phyloP scores from a whole-genome alignment of 1,140 invertebrate species.

The Venustaconcha ellipsiformis region DNA sequence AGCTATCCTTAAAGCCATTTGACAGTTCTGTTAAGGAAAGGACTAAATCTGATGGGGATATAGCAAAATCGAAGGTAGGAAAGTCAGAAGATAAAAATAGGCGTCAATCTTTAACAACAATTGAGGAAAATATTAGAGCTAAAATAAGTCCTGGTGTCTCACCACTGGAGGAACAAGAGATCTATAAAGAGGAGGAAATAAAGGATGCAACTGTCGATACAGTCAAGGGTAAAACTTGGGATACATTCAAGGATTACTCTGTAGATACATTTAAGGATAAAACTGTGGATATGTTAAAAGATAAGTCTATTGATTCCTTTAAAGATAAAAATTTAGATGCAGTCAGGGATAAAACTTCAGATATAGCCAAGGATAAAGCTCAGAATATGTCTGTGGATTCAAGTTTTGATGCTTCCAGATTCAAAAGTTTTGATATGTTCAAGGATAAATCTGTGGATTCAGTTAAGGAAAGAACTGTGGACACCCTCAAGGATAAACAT shows the following conservation, averaged over 20 bases:
- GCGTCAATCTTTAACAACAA: slow-evolving; percentile 32
- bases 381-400: too few species aligned
- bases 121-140: slow-evolving; percentile 31
- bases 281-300: not conserved
- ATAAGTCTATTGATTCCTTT: not conserved
- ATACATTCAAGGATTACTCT: not conserved
- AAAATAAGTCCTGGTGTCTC: slow-evolving; percentile 16
- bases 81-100: slow-evolving; percentile 27
- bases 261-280: not conserved
- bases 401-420: too few species aligned
- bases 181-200: slow-evolving; percentile 7
- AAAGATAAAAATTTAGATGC: too few species aligned
- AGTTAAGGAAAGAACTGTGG: too few species aligned
- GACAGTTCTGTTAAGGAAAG: slow-evolving; percentile 26
- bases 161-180: slow-evolving; percentile 20
- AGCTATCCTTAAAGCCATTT: slow-evolving; percentile 36
- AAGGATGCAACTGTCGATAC: not conserved
- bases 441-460: too few species aligned
- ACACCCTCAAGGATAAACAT: too few species aligned
- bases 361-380: too few species aligned
- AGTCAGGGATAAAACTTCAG: too few species aligned
- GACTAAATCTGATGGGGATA: slow-evolving; percentile 33
- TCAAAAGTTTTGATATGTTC: too few species aligned
- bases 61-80: slow-evolving; percentile 16
- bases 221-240: not conserved